A percentile compares a stretch with the other conserved stretches of the same genome.
phyloP scores from a whole-genome alignment of 92 coral and sea anemone species.

The Montipora capitata region DNA sequence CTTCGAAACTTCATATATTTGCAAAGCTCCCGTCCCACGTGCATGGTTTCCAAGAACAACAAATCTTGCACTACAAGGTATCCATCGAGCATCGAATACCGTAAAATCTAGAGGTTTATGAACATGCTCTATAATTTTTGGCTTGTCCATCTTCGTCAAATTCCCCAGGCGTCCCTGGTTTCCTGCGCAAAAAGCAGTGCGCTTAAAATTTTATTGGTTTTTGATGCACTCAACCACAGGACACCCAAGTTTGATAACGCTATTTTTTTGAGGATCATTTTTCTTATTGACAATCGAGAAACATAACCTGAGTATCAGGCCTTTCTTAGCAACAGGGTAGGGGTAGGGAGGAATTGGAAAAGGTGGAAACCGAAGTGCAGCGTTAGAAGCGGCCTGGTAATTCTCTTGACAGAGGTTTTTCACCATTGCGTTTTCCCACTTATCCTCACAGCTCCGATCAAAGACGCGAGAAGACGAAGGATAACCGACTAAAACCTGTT shows the following conservation, averaged over 20 bases:
- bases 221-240: not conserved
- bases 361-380: no score
- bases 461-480: no score
- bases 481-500: no score
- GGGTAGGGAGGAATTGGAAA: no score
- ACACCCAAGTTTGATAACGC: not conserved
- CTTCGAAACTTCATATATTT: constrained; percentile 96
- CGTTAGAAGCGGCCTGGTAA: no score
- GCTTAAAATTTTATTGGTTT: not conserved
- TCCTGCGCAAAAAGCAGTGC: not conserved
- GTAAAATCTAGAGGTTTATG: constrained; percentile 90
- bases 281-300: no score
- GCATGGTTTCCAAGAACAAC: constrained; percentile 98
- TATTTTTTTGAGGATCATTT: no score
- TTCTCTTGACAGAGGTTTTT: no score
- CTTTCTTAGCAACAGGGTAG: no score
- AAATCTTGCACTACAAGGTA: constrained; percentile 96
- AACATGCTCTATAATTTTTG: constrained; percentile 94
- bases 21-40: constrained; percentile 98
- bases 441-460: no score
- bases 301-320: no score
- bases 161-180: constrained; percentile 52
- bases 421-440: no score
- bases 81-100: constrained; percentile 94
- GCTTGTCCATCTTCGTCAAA: constrained; percentile 73